A percentile compares a stretch with the other conserved stretches of the same genome.
phyloP scores from a whole-genome alignment of 2,888 invertebrate species.

The Agriopis marginaria region DNA sequence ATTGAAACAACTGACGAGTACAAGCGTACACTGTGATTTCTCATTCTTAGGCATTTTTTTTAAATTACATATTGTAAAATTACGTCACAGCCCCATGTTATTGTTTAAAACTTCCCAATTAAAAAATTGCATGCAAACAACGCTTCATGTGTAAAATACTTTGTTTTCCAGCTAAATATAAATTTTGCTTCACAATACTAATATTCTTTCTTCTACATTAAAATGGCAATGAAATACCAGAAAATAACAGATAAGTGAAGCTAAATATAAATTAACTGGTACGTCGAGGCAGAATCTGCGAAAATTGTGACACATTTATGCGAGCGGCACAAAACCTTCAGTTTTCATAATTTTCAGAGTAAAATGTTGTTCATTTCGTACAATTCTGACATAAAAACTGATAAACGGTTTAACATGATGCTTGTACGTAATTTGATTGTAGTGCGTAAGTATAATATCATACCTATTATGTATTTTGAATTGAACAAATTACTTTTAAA shows the following conservation, averaged over 20 bases:
- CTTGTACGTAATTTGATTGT: slow-evolving; percentile 3
- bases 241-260: slow-evolving; percentile 4
- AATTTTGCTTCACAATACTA: background rate
- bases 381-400: slow-evolving; percentile 17
- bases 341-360: slow-evolving; percentile 24
- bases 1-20: background rate
- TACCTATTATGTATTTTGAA: too few relatives aligned
- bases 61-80: too few relatives aligned
- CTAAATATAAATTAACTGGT: slow-evolving; percentile 15
- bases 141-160: background rate
- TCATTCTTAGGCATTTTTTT: too few relatives aligned
- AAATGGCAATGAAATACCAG: background rate
- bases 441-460: background rate
- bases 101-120: too few relatives aligned
- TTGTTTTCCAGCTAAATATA: background rate
- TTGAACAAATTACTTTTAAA: too few relatives aligned
- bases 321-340: slow-evolving; percentile 21
- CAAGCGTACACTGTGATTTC: too few relatives aligned
- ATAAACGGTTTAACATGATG: slow-evolving; percentile 27
- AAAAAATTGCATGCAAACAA: background rate
- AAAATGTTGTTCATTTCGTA: slow-evolving; percentile 27
- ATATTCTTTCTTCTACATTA: background rate
- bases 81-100: too few relatives aligned
- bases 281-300: slow-evolving; percentile 7
- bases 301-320: slow-evolving; percentile 15